Base-by-base conservation (phyloP, 2,888 invertebrate species). In the Pterostichus niger region DNA sequence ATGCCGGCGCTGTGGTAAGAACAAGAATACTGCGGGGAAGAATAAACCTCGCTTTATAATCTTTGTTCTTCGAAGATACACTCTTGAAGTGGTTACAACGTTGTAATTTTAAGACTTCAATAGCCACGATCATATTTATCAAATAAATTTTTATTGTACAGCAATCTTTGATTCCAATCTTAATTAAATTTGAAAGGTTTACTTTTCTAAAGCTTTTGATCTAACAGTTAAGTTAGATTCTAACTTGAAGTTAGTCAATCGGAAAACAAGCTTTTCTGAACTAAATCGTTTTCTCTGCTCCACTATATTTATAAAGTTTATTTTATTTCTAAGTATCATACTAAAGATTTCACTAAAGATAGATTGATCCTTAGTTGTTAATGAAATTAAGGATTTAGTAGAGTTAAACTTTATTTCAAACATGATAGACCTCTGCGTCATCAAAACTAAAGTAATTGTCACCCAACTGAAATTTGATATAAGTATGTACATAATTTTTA, bases 171-270 rank as follows among this genome's bases (percentile, higher is more conserved):
- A 71, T 71, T 71, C 15, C 44, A 40, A 44, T 71, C 68, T 71
- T 71, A 71, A 71, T 71, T 71, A 71, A 71, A 71, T 71, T 71
- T 71, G 15, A 71, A 71, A 44, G 44, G 44, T 71, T 71, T 44
- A 44, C 40, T 44, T 71, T 71, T 56, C 56, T 71, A 44, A 40
- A 71, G 64, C 68, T 71, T 71, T 71, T 71, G 44, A 40, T 10
- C 44, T 6, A 44, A 40, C 24, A 17, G 40, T 40, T 35, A 40
- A 40, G 40, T 40, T 40, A 40, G 40, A 40, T 6, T 40, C 40
- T 40, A 40, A 40, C 9, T 40, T 40, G 40, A 24, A 68, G 13
- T 68, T 44, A 44, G 15, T 68, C 68, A 44, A 15, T 71, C 40
- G 68, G 68, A 71, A 71, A 71, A 71, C 17, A 31, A 71, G 31